Conservation (phyloP, 2,113 vertebrate genomes). For the Bathybates hornii region DNA sequence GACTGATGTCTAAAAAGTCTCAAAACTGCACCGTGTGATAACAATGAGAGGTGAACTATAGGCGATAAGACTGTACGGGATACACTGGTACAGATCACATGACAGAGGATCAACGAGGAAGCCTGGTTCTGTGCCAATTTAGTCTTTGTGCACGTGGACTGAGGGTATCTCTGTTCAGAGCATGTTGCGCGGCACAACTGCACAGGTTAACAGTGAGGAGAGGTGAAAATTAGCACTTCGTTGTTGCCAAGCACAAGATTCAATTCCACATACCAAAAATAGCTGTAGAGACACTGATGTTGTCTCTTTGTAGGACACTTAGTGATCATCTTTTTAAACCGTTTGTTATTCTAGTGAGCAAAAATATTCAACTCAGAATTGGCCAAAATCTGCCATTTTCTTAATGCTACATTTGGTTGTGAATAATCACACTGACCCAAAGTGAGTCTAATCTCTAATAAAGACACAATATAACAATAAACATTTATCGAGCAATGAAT, state of each 20-base stretch:
- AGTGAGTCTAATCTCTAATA: neutral
- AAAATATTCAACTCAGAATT: neutral
- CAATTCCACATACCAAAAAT: neutral
- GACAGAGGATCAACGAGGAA: neutral
- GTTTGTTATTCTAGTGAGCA: neutral
- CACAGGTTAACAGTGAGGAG: neutral
- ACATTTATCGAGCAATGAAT: neutral
- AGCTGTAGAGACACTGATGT: neutral
- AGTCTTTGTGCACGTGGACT: neutral
- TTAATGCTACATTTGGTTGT: neutral
- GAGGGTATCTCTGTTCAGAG: neutral
- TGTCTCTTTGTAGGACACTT: neutral
- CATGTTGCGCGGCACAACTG: neutral
- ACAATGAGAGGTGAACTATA: neutral
- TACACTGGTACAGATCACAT: neutral
- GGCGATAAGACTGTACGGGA: neutral
- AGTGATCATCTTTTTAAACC: rapidly evolving
- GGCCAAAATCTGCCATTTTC: neutral
- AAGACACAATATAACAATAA: neutral
- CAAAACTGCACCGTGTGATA: neutral
- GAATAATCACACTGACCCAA: neutral
- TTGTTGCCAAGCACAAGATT: neutral
- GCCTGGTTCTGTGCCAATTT: neutral
- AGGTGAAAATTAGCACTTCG: neutral
- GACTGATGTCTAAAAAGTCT: neutral